Conservation (phyloP, 2,888 invertebrate species). For the Trachelus tabidus region DNA sequence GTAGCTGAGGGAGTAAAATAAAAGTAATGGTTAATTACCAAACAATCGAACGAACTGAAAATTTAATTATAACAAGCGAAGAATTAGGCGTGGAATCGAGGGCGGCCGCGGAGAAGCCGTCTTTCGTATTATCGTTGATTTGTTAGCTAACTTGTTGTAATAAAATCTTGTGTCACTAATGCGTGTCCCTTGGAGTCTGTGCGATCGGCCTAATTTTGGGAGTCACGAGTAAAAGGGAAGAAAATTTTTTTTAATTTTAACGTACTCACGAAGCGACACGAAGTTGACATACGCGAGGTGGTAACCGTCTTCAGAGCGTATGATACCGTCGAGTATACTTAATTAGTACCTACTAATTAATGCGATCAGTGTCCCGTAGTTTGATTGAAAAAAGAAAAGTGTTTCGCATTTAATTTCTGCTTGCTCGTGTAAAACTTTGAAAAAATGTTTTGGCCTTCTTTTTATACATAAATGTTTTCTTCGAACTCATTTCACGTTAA, state of each 20-base stretch:
- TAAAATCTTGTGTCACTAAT: constrained; percentile 38
- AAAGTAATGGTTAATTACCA: background rate
- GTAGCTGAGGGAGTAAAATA: background rate
- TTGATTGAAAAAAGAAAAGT: background rate
- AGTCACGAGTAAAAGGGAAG: background rate
- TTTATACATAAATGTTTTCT: background rate
- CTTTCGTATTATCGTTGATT: background rate
- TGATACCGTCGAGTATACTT: background rate
- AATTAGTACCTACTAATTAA: background rate
- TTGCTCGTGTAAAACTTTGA: background rate
- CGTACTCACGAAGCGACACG: background rate
- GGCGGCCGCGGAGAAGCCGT: background rate
- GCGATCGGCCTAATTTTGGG: constrained; percentile 35
- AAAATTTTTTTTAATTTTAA: background rate
- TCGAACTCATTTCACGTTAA: background rate
- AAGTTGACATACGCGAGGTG: background rate
- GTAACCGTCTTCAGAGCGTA: background rate
- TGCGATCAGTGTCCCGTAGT: background rate
- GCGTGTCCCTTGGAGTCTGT: constrained; percentile 36
- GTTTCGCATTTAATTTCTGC: background rate
- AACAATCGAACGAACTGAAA: background rate
- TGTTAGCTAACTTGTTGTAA: constrained; percentile 19
- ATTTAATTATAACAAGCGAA: background rate
- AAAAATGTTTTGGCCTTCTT: background rate
- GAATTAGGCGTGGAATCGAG: background rate